Percentiles rank a stretch among this genome's conserved stretches.
Conservation (phyloP, 37 sponge, comb jelly and placozoan genomes). For the Amphimedon queenslandica region DNA sequence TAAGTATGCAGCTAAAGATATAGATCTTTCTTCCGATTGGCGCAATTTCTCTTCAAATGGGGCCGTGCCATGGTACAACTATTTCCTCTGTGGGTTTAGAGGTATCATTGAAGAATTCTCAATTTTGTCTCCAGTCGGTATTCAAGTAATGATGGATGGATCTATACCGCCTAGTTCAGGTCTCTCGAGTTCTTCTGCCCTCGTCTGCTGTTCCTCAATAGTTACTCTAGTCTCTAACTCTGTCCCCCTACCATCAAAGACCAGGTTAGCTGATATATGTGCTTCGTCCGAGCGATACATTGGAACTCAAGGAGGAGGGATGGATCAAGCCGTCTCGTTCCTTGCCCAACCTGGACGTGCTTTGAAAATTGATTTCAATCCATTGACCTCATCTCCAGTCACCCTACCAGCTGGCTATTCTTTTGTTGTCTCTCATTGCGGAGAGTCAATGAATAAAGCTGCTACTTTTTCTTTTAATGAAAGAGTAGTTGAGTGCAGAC, state of each 20-base stretch:
- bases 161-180: conserved; percentile 87
- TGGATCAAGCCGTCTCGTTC: conserved; percentile 97
- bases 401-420: conserved; percentile 55
- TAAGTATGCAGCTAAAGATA: conserved; percentile 16
- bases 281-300: conserved; percentile 87
- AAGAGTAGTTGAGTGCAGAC: conserved; percentile 88
- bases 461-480: conserved; percentile 76
- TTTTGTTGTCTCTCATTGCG: conserved; percentile 86
- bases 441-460: conserved; percentile 75
- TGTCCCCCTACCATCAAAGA: conserved; percentile 32
- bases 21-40: not conserved
- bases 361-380: conserved; percentile 88
- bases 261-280: conserved; percentile 79
- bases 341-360: conserved; percentile 83
- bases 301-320: conserved; percentile 96
- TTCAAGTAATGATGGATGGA: conserved; percentile 85
- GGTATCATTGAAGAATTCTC: conserved; percentile 32
- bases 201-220: conserved; percentile 94
- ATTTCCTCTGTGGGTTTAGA: conserved; percentile 83
- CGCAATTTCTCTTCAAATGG: not conserved
- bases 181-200: conserved; percentile 97
- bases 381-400: conserved; percentile 63
- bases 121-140: conserved; percentile 27
- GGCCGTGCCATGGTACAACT: conserved; percentile 79
- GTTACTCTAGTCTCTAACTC: conserved; percentile 58